Evolutionary conservation across 2,113 vertebrate genomes (phyloP).

Genomic region (Anarhynchus alexandrinus): DNA sequence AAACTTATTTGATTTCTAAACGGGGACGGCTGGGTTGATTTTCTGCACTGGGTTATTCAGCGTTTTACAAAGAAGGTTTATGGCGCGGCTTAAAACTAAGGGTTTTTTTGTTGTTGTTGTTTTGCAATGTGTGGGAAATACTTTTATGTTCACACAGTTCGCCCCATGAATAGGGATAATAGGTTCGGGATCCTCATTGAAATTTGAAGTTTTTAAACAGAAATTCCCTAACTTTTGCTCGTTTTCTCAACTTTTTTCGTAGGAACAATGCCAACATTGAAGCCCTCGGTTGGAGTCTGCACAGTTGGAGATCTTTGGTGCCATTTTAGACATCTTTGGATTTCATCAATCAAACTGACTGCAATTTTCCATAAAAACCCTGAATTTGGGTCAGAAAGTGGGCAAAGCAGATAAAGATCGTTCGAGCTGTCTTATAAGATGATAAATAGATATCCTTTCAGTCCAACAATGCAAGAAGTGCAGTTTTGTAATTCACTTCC

Average conservation of each 20-base stretch:
- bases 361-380: slow-evolving; percentile 99
- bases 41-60: slow-evolving; percentile 67
- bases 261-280: slow-evolving; percentile 98
- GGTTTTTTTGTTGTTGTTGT: slow-evolving; percentile 75
- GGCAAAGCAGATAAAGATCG: slow-evolving; percentile 97
- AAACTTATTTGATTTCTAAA: slow-evolving; percentile 6
- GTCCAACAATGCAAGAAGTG: slow-evolving; percentile 86
- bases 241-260: slow-evolving; percentile 92
- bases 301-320: slow-evolving; percentile 98
- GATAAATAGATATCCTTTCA: slow-evolving; percentile 99
- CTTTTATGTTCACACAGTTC: slow-evolving; percentile 89
- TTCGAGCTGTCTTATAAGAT: slow-evolving; percentile 96
- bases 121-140: slow-evolving; percentile 86
- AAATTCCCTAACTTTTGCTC: slow-evolving; percentile 93
- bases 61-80: slow-evolving; percentile 74
- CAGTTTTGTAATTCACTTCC: slow-evolving; percentile 80
- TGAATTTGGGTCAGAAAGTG: slow-evolving; percentile 98
- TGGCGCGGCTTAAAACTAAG: slow-evolving; percentile 62
- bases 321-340: slow-evolving; percentile 99
- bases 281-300: slow-evolving; percentile 94
- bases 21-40: slow-evolving; percentile 12
- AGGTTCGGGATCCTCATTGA: slow-evolving; percentile 78
- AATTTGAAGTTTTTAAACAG: slow-evolving; percentile 87
- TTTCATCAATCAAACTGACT: slow-evolving; percentile 99
- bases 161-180: slow-evolving; percentile 90